Conservation (phyloP, 2,113 vertebrate genomes). For the Gallinago media region DNA sequence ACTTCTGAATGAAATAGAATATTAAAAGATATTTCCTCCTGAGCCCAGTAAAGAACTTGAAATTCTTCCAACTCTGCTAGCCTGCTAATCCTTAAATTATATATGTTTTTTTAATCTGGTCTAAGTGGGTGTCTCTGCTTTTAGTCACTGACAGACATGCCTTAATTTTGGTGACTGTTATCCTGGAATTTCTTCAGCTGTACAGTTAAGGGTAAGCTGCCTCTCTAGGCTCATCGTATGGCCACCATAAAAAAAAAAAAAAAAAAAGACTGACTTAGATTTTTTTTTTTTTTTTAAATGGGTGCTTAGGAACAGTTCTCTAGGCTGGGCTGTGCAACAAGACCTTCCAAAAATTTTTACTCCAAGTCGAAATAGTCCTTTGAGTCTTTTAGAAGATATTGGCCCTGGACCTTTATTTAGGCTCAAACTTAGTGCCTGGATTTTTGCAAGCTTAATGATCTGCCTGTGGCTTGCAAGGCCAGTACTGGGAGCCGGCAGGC, state of each 20-base stretch:
- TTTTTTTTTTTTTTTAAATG: no score
- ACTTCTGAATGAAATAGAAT: conserved; percentile 55
- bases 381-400: neutral
- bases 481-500: neutral
- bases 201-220: neutral
- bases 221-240: neutral
- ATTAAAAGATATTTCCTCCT: conserved; percentile 65
- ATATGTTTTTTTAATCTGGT: conserved; percentile 45
- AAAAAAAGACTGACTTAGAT: neutral
- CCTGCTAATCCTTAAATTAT: conserved; percentile 67
- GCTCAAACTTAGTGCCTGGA: neutral
- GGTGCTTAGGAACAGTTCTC: neutral
- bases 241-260: neutral
- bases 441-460: neutral
- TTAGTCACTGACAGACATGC: conserved; percentile 51
- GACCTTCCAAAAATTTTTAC: neutral
- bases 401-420: neutral
- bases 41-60: conserved; percentile 61
- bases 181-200: conserved; percentile 31
- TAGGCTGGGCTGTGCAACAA: neutral
- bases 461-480: neutral
- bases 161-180: conserved; percentile 29
- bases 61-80: conserved; percentile 46
- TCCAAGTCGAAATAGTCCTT: neutral
- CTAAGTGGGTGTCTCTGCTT: conserved; percentile 49